Percentiles rank a stretch among this genome's conserved stretches.
These are phyloP conservation scores for Zaprionus gabonicus DNA, from an alignment of 1,140 invertebrate genomes.

Conservation along the genomic window DNA sequence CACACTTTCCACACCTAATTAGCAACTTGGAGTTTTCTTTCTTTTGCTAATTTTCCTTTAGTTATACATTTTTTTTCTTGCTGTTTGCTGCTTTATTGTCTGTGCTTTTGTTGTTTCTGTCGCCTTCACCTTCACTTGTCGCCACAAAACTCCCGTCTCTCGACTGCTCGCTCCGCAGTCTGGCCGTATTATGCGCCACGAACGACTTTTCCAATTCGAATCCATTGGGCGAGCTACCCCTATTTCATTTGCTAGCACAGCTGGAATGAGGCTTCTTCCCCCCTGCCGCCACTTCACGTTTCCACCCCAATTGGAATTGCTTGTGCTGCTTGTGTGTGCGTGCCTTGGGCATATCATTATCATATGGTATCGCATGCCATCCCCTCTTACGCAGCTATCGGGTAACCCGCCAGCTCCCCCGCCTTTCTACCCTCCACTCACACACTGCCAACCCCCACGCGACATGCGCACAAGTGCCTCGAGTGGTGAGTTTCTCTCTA, in stretches of 20 bases:
- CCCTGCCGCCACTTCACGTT: background rate
- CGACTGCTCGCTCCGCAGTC: conserved; percentile 49
- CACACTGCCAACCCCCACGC: conserved; percentile 17
- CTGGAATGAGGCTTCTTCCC: conserved; percentile 47
- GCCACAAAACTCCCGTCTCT: conserved; percentile 8
- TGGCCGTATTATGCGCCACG: conserved; percentile 45
- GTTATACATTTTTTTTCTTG: conserved; percentile 6
- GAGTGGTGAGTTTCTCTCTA: conserved; percentile 52
- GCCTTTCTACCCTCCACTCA: conserved; percentile 10
- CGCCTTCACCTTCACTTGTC: conserved; percentile 38
- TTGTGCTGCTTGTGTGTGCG: conserved; percentile 18
- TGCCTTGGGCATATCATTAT: conserved; percentile 69
- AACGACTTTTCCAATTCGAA: conserved; percentile 69
- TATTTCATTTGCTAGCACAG: conserved; percentile 58
- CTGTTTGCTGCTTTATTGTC: background rate
- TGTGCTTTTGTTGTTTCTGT: background rate
- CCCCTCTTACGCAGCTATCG: conserved; percentile 37
- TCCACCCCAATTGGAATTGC: conserved; percentile 73
- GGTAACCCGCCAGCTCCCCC: conserved; percentile 21
- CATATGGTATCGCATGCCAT: conserved; percentile 67
- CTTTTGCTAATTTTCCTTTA: conserved; percentile 2
- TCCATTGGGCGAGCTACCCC: conserved; percentile 69
- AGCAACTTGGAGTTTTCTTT: background rate
- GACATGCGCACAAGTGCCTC: conserved; percentile 74
- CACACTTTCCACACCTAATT: conserved; percentile 11